These are phyloP conservation scores for Cacoxenus indagator DNA, from an alignment of 2,888 invertebrate species.

Conservation along the genomic window DNA sequence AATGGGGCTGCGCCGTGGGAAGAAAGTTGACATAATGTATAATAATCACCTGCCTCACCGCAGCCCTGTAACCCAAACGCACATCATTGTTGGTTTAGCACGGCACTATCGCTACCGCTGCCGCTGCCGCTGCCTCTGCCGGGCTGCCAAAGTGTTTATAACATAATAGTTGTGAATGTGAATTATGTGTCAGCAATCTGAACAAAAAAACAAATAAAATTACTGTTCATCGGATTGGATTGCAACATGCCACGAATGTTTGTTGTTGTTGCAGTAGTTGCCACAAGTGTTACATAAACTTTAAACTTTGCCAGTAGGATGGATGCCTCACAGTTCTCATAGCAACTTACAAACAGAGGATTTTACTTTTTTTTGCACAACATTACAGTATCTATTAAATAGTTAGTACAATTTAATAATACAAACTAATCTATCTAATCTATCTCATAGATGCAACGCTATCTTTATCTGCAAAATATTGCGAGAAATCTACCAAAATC, in stretches of 20 bases:
- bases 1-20: constrained; percentile 51
- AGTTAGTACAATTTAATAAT: no score
- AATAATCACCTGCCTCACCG: constrained; percentile 57
- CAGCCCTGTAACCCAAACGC: constrained; percentile 19
- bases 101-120: not conserved
- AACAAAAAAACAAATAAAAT: constrained; percentile 19
- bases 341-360: constrained; percentile 17
- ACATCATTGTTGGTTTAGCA: constrained; percentile 8
- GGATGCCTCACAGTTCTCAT: constrained; percentile 60
- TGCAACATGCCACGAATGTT: not conserved
- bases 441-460: constrained; percentile 62
- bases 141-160: not conserved
- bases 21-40: constrained; percentile 60
- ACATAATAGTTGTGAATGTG: not conserved
- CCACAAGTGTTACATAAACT: constrained; percentile 55
- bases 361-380: not conserved
- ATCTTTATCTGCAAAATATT: constrained; percentile 67
- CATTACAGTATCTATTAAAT: no score
- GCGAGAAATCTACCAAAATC: constrained; percentile 61
- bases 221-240: not conserved
- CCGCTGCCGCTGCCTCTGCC: not conserved
- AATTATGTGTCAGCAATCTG: not conserved
- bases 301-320: constrained; percentile 21
- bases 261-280: constrained; percentile 24
- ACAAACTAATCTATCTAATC: no score